Conservation (phyloP, 1,140 invertebrate genomes). For the Sitophilus oryzae region DNA sequence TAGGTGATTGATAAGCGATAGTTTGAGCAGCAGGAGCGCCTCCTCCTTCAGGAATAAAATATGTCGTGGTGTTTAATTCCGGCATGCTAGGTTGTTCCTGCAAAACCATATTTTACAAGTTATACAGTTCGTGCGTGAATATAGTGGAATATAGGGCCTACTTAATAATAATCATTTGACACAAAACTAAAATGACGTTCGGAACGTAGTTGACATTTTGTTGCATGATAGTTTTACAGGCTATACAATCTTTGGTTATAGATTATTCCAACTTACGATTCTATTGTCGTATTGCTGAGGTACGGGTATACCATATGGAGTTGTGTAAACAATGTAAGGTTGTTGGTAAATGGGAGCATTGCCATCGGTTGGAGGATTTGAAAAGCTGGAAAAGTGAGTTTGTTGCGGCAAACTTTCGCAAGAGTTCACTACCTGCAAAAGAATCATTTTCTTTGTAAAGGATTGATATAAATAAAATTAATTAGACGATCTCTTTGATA, state of each 20-base stretch:
- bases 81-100: constrained; percentile 24
- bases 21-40: constrained; percentile 23
- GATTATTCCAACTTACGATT: constrained; percentile 39
- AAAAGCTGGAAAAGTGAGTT: constrained; percentile 7
- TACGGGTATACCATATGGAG: constrained; percentile 35
- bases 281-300: constrained; percentile 36
- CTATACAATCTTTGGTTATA: too few species aligned
- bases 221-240: too few species aligned
- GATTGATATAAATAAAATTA: neutral
- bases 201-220: too few species aligned
- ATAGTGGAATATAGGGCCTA: neutral
- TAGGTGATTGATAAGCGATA: constrained; percentile 29
- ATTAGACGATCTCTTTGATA: neutral
- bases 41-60: constrained; percentile 27
- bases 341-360: constrained; percentile 32
- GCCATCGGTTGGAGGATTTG: constrained; percentile 11
- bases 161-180: neutral
- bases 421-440: constrained; percentile 11
- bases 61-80: constrained; percentile 26
- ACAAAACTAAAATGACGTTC: too few species aligned
- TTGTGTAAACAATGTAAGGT: constrained; percentile 38
- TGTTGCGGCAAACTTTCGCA: constrained; percentile 14
- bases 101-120: neutral
- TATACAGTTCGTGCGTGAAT: neutral
- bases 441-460: neutral